These are phyloP conservation scores for Micoletzkya japonica DNA, from an alignment of 2,888 invertebrate species.

Conservation along the genomic window DNA sequence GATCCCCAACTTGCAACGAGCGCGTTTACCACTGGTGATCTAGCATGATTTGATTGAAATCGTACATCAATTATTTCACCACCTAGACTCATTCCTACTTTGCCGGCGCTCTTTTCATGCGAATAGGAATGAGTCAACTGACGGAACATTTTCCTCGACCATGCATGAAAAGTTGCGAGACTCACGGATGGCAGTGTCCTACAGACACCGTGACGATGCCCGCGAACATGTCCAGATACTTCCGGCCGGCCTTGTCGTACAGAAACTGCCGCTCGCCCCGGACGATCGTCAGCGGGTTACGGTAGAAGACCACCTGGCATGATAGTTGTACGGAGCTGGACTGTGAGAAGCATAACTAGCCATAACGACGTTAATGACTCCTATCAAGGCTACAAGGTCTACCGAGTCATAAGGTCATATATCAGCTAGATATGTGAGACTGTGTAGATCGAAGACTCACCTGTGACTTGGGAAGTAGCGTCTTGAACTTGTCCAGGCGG, in stretches of 20 bases:
- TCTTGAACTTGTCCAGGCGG: slow-evolving; percentile 25
- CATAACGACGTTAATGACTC: not conserved
- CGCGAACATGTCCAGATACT: slow-evolving; percentile 85
- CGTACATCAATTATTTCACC: too few species aligned
- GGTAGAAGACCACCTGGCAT: slow-evolving; percentile 72
- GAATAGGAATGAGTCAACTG: too few species aligned
- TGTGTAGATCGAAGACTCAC: slow-evolving; percentile 5
- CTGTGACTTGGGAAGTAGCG: slow-evolving; percentile 49
- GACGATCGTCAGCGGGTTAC: slow-evolving; percentile 80
- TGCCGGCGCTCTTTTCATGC: too few species aligned
- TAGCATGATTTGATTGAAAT: too few species aligned
- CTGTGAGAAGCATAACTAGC: not conserved
- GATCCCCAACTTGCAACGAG: too few species aligned
- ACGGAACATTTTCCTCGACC: too few species aligned
- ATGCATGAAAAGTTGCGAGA: too few species aligned
- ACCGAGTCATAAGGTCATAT: not conserved
- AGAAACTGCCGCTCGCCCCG: slow-evolving; percentile 48
- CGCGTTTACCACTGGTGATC: too few species aligned
- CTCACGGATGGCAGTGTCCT: slow-evolving; percentile 93
- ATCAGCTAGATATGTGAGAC: slow-evolving; percentile 1
- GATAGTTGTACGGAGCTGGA: too few species aligned
- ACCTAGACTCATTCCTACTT: too few species aligned
- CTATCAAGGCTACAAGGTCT: not conserved
- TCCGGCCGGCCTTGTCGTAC: slow-evolving; percentile 42
- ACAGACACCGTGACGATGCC: slow-evolving; percentile 97